Base-by-base conservation (phyloP, 2,888 invertebrate genomes). In the Thelaira solivaga region DNA sequence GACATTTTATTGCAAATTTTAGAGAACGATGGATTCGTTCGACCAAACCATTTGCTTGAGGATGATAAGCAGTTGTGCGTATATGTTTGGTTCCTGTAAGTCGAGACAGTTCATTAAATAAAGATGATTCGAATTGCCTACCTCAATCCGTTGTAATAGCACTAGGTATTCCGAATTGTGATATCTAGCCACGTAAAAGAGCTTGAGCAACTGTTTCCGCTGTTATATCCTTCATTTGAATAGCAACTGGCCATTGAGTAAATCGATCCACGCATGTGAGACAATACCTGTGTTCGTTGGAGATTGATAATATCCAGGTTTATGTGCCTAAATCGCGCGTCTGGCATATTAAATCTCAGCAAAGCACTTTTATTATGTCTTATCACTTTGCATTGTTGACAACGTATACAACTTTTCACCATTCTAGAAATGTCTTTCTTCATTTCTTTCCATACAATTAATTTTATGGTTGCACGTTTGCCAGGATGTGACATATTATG, bases 71-170 rank as follows among this genome's bases (percentile, higher is more conserved):
- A n/a, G n/a, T n/a, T n/a, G 43, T 76, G 11, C 68, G 55, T 5
- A 72, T 31, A 31, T 74, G 76, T 8, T 72, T 80, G 16, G 34
- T 22, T 13, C 71, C 76, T 10, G 75, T 24, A 5, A 82, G 75
- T 79, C 80, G 76, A 51, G 79, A 80, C 41, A 82, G 65, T 78
- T 81, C 81, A 16, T 81, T 65, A 76, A 87, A 88, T 3, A 88
- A 76, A 1, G 51, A 24, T 0, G 85, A 83, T 53, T 86, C 85
- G 61, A 89, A 88, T 72, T 88, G 88, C 26, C 83, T 68, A 31
- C 89, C 87, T 80, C 85, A 84, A 82, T 88, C 88, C 10, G 87
- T 85, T 13, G 86, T 88, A 4, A 87, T 86, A 6, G 87, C 80
- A 2, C 29, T 68, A 2, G 89, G 90, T 10, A 85, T 82, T 0